Conservation (phyloP, 2,113 vertebrate species). For the Tachysurus vachellii region DNA sequence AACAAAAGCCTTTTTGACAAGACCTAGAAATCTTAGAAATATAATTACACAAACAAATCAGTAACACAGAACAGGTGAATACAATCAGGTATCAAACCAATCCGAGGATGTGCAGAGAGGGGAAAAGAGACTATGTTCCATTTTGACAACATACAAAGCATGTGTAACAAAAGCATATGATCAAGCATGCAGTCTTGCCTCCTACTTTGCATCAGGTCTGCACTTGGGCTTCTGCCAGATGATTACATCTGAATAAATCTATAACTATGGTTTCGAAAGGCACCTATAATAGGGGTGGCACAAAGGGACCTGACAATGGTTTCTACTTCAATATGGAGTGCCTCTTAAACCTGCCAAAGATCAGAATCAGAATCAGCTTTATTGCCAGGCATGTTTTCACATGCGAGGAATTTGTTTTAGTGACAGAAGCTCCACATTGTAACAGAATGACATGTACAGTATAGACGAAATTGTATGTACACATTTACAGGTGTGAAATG, state of each 20-base stretch:
- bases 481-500: no score
- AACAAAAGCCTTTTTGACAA: neutral
- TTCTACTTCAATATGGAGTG: neutral
- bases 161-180: neutral
- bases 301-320: neutral
- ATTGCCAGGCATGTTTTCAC: no score
- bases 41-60: neutral
- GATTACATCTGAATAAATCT: conserved; percentile 5
- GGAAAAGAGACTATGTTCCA: neutral
- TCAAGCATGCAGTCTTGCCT: conserved; percentile 7
- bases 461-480: no score
- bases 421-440: no score
- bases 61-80: neutral
- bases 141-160: neutral
- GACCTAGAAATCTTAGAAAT: neutral
- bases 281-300: neutral
- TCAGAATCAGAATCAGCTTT: no score
- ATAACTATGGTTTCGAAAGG: conserved; percentile 3
- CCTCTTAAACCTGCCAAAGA: neutral
- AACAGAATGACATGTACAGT: no score
- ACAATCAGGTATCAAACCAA: neutral
- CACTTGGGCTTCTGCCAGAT: neutral
- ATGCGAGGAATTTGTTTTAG: no score
- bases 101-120: neutral
- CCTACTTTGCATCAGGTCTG: neutral